Evolutionary conservation across 2,888 invertebrate genomes (phyloP), one percentile per base, ranked within the genome.

Genomic region (Oconnorella tubifera): DNA sequence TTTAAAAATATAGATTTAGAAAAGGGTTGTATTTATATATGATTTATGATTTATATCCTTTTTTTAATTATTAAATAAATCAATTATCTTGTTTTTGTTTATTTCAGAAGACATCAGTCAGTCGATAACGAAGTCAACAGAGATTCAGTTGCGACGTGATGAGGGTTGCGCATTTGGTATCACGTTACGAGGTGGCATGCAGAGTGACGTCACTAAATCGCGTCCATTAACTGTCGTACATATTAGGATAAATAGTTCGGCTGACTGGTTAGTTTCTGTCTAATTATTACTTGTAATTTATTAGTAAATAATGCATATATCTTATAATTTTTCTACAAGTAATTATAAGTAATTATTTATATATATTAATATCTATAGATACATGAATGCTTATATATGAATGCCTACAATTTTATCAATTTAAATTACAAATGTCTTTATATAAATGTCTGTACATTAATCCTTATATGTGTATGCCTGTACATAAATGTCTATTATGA

Each of bases 221-320:
- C 56, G 23, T 23, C 56, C 56, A 6, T 31, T 56, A 10, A 27
- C 56, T 23, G 32, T 56, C 23, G 29, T 32, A 19, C 56, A 56
- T 6, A 29, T 56, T 14, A 14, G 56, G 29, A 4, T 31, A 4
- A 23, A 32, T 23, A 56, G 56, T 29, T 32, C 56, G 4, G 56
- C 56, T 4, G 56, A 56, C 14, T 28, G 56, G 76, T 32, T 56
- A 23, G 23, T 31, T 10, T 14, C n/a, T 6, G 48, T 40, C 19
- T 59, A n/a, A n/a, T n/a, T n/a, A n/a, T n/a, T n/a, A n/a, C n/a
- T n/a, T n/a, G n/a, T n/a, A n/a, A 10, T n/a, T 14, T 10, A 23
- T 53, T n/a, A 53, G n/a, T 53, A 6, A n/a, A 23, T 53, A 23
- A 6, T 53, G n/a, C 23, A 53, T 53, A 23, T 53, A n/a, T n/a